These are phyloP conservation scores for Tetropium fuscum DNA, from an alignment of 2,888 invertebrate genomes.

Conservation along the genomic window DNA sequence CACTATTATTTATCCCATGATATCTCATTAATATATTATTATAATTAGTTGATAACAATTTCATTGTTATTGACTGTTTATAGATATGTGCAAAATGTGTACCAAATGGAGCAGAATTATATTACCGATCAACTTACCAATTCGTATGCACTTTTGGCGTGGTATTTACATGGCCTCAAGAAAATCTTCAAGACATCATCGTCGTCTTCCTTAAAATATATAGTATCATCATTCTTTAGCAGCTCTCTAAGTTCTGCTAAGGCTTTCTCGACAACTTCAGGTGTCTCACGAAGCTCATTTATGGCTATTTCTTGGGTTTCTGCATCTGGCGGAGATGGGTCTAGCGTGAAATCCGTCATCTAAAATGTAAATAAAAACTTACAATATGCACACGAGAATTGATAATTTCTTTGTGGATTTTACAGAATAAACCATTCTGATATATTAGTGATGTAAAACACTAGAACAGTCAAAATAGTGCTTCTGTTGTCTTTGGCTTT, in stretches of 20 bases:
- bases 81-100: no score
- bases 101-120: no score
- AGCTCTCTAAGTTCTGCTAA: conserved; percentile 73
- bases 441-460: no score
- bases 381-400: no score
- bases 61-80: no score
- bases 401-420: no score
- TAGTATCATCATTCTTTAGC: conserved; percentile 74
- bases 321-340: conserved; percentile 70
- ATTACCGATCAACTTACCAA: conserved; percentile 79
- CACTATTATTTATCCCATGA: no score
- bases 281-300: conserved; percentile 77
- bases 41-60: no score
- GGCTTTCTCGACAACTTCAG: conserved; percentile 74
- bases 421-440: no score
- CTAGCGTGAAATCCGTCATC: conserved; percentile 63
- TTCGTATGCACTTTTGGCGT: conserved; percentile 83
- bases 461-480: no score
- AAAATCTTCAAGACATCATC: conserved; percentile 84
- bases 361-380: conserved; percentile 9
- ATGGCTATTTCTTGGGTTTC: conserved; percentile 73
- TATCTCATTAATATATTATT: no score
- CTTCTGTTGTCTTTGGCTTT: no score
- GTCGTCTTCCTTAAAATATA: conserved; percentile 77
- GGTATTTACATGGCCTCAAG: conserved; percentile 85